Conservation (phyloP, 2,888 invertebrate genomes). For the Drosophila paramelanica region DNA sequence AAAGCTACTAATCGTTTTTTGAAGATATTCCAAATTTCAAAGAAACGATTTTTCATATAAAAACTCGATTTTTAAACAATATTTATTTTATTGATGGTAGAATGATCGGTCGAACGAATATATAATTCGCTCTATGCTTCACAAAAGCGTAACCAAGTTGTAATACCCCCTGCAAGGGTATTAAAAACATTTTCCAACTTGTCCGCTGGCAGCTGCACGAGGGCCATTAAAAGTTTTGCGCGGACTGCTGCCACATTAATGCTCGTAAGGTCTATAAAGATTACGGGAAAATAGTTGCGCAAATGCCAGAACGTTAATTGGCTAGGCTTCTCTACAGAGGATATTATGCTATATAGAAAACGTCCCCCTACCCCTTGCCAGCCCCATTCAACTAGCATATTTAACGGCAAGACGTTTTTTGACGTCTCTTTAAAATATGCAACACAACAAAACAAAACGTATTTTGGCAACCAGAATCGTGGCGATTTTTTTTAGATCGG, state of each 20-base stretch:
- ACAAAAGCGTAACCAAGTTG: neutral
- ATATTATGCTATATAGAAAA: neutral
- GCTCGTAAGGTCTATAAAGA: slow-evolving; percentile 65
- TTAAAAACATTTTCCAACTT: slow-evolving; percentile 44
- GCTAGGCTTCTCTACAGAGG: slow-evolving; percentile 25
- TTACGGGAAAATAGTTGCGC: slow-evolving; percentile 74
- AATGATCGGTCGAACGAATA: too few relatives aligned
- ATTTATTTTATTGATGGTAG: too few relatives aligned
- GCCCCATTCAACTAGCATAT: slow-evolving; percentile 21
- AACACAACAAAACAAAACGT: neutral
- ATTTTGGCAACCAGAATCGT: neutral
- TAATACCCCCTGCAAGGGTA: neutral
- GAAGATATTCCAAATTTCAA: too few relatives aligned
- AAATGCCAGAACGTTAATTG: slow-evolving; percentile 71
- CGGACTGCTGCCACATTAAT: slow-evolving; percentile 55
- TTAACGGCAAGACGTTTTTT: slow-evolving; percentile 24
- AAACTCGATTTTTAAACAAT: too few relatives aligned
- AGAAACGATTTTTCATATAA: too few relatives aligned
- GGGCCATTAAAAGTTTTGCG: slow-evolving; percentile 72
- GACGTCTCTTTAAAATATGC: slow-evolving; percentile 13
- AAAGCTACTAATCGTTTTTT: too few relatives aligned
- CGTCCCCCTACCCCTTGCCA: neutral
- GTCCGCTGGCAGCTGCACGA: slow-evolving; percentile 67
- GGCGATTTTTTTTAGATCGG: neutral
- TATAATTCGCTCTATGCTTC: neutral